These are phyloP conservation scores for human DNA, from an alignment of 2,113 vertebrate species.

Conservation along the genomic window GRCh38 chr22:49178001-49178500, in stretches of 20 bases:
- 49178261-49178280: background rate
- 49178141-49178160: too few relatives aligned
- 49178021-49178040: background rate
- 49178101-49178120: background rate
- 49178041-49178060: background rate
- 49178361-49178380: background rate
- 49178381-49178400: background rate
- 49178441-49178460: background rate
- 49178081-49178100: background rate
- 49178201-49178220: background rate
- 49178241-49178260: background rate
- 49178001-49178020: background rate
- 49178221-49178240: background rate
- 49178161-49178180: background rate
- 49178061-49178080: background rate
- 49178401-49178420: background rate
- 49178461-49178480: background rate
- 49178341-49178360: rapidly evolving
- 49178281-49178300: background rate
- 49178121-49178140: background rate
- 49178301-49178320: background rate
- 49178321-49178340: too few relatives aligned
- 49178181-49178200: background rate
- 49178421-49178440: background rate
- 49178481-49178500: background rate